phyloP scores from a whole-genome alignment of 1,140 invertebrate species.

The Adelges cooleyi region DNA sequence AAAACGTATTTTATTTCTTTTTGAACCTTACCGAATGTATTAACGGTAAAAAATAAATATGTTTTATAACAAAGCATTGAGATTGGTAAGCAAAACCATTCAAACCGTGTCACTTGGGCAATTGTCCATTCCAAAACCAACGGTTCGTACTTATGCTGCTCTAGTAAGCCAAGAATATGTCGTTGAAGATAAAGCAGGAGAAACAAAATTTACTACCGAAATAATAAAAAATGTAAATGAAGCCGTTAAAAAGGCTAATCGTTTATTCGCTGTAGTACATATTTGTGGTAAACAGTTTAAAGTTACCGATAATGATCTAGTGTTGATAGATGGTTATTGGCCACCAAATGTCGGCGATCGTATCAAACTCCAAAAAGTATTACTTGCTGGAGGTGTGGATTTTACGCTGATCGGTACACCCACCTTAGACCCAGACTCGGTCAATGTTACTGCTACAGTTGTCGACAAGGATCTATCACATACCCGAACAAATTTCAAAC shows the following conservation, averaged over 20 bases:
- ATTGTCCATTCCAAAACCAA: neutral
- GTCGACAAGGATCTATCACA: conserved; percentile 81
- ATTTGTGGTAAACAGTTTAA: conserved; percentile 75
- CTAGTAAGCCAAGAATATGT: conserved; percentile 15
- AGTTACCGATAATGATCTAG: conserved; percentile 73
- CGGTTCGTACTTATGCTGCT: neutral
- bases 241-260: conserved; percentile 43
- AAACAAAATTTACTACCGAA: conserved; percentile 38
- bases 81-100: neutral
- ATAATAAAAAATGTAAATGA: conserved; percentile 40
- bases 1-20: neutral
- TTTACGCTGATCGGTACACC: conserved; percentile 78
- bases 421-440: conserved; percentile 59
- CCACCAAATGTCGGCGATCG: conserved; percentile 69
- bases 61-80: conserved; percentile 1
- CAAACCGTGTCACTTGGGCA: neutral
- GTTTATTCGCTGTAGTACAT: conserved; percentile 78
- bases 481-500: conserved; percentile 48
- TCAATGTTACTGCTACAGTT: conserved; percentile 69
- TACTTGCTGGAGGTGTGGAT: conserved; percentile 69
- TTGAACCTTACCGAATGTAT: neutral
- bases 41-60: neutral
- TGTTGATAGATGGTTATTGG: conserved; percentile 73
- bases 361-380: conserved; percentile 71
- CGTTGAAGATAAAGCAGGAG: neutral